Base-by-base conservation (phyloP, 2,113 vertebrate genomes). In the Myrmophylax atrothorax region DNA sequence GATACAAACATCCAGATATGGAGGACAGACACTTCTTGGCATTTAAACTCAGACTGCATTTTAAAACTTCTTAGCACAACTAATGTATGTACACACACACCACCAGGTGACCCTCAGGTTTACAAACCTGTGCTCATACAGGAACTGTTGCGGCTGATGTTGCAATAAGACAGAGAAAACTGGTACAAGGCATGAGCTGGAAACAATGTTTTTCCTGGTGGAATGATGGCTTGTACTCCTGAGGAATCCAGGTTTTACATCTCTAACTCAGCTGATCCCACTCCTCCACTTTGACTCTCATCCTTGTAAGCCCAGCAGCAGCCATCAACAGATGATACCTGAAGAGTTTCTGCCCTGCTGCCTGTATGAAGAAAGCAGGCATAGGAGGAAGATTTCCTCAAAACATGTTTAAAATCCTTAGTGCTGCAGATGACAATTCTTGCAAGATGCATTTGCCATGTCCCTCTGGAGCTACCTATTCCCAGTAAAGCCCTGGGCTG, bases 401-500 rank as follows among this genome's bases (percentile, higher is more conserved):
- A 35, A 56, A 26, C 12, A 35, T 6, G 6, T 18, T 20, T 37
- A 18, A 62, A 87, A 85, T 7, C 28, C 12, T 50, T 31, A 28
- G 10, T 31, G 18, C 22, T 58, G 31, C 29, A 68, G 66, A 15
- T 40, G 14, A 75, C 24, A 63, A 24, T 5, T 5, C 19, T 3
- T 67, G 16, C 22, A 86, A 83, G 37, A 69, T 3, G 2, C 0
- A 1, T 19, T 55, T 33, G 16, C 26, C 14, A 1, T 4, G 3
- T 35, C 25, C 20, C 3, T 49, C 38, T 56, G 35, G 37, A 63
- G 31, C 16, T 84, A 56, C 7, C 24, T 26, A 14, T 47, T 79
- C 58, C 40, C 67, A 37, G 7, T 26, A 38, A 56, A 60, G n/a
- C 31, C 66, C 37, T 5, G 23, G 37, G 9, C 26, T 20, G 6